A percentile compares a stretch with the other conserved stretches of the same genome.
Conservation (phyloP, 2,113 vertebrate species). For the Columbina picui region DNA sequence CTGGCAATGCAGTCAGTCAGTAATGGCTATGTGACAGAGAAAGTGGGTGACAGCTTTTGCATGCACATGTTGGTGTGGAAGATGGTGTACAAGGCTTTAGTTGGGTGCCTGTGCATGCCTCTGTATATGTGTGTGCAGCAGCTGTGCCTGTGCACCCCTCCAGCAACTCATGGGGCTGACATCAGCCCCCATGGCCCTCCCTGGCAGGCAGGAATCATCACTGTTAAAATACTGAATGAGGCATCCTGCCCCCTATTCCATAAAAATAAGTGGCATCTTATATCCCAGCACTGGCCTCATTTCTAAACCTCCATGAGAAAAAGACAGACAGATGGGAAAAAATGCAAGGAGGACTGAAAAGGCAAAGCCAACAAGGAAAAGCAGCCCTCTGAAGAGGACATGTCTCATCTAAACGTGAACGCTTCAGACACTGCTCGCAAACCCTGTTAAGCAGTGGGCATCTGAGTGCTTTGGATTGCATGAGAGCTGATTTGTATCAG, state of each 20-base stretch:
- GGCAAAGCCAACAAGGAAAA: accelerated
- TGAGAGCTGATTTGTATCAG: neutral
- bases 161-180: neutral
- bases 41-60: neutral
- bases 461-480: accelerated
- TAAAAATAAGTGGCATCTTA: neutral
- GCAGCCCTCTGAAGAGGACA: neutral
- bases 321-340: neutral
- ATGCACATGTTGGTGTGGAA: neutral
- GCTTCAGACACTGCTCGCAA: neutral
- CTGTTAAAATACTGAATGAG: accelerated
- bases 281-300: neutral
- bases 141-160: neutral
- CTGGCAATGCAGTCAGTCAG: neutral
- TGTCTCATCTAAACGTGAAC: neutral
- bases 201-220: neutral
- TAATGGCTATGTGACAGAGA: neutral
- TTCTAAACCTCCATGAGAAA: neutral
- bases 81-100: neutral
- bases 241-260: neutral
- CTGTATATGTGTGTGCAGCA: neutral
- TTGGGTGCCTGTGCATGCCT: neutral
- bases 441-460: neutral
- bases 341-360: constrained; percentile 16
- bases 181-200: neutral